Conservation (phyloP, 2,797 vertebrate genomes). For the Tamandua tetradactyla region DNA sequence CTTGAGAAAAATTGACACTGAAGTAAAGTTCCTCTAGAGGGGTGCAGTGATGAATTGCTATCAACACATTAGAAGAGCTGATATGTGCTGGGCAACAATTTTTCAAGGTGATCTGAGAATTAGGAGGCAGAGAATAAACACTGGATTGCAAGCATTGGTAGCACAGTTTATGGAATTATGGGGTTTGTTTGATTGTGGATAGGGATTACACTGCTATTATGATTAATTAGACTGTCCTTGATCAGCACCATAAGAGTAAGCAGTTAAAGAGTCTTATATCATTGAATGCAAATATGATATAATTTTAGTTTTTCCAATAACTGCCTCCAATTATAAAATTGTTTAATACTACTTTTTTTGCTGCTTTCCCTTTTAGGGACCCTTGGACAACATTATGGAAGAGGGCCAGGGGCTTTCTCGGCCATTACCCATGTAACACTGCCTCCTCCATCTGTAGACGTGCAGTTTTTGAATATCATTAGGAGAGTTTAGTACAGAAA, state of each 20-base stretch:
- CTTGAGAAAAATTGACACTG: too few species aligned
- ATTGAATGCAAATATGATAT: slow-evolving; percentile 1
- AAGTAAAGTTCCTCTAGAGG: too few species aligned
- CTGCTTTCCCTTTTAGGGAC: background rate
- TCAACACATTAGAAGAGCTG: too few species aligned
- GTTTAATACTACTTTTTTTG: background rate
- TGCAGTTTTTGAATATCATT: background rate
- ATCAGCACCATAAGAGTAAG: background rate
- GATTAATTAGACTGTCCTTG: background rate
- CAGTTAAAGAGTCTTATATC: background rate
- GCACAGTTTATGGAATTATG: background rate
- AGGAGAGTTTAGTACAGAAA: background rate
- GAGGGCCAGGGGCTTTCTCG: background rate
- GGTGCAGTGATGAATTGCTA: too few species aligned
- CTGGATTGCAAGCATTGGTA: background rate
- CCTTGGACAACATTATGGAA: background rate
- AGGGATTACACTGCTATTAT: background rate
- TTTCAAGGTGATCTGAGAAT: background rate
- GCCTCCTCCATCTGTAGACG: background rate
- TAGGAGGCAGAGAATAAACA: background rate
- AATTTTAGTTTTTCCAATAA: slow-evolving; percentile 22
- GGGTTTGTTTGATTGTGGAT: background rate
- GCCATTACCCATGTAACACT: background rate
- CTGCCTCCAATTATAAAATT: background rate
- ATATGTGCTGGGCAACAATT: background rate